A percentile compares a stretch with the other conserved stretches of the same genome.
Evolutionary conservation across 2,113 vertebrate species (phyloP).

Genomic region (Clinocottus analis): DNA sequence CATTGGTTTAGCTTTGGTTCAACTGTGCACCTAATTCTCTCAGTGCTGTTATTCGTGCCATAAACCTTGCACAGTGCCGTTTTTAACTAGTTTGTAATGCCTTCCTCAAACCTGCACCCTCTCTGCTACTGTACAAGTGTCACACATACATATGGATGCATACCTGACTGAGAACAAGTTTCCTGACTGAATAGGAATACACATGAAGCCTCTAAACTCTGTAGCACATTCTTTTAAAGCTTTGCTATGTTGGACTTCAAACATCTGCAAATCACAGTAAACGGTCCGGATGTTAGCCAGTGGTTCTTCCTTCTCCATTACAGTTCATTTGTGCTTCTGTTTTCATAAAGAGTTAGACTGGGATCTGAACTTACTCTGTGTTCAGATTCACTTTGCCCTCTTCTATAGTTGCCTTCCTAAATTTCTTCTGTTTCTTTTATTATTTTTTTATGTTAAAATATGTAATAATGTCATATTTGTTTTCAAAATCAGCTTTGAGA

Average conservation of each 20-base stretch:
- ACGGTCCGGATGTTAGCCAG: conserved; percentile 12
- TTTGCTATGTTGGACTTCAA: conserved; percentile 20
- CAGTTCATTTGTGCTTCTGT: conserved; percentile 40
- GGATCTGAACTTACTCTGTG: conserved; percentile 22
- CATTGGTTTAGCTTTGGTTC: conserved; percentile 41
- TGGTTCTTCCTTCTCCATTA: conserved; percentile 26
- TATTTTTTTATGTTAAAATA: conserved; percentile 57
- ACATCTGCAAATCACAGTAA: conserved; percentile 1
- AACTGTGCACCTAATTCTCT: conserved; percentile 46
- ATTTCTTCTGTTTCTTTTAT: conserved; percentile 55
- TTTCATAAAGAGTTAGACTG: conserved; percentile 23
- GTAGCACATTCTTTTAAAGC: conserved; percentile 38
- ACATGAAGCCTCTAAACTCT: conserved; percentile 35
- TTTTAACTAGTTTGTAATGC: conserved; percentile 58
- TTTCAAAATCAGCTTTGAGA: conserved; percentile 50
- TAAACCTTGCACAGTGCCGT: conserved; percentile 69
- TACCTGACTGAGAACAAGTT: conserved; percentile 21
- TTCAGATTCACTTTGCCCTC: conserved; percentile 58
- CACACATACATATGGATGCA: conserved; percentile 13
- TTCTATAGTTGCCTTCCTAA: conserved; percentile 77
- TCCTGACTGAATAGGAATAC: conserved; percentile 47
- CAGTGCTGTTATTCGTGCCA: conserved; percentile 76
- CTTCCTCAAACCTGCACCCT: conserved; percentile 48
- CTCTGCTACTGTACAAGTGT: conserved; percentile 1
- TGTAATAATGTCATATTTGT: conserved; percentile 70